Evolutionary conservation across 2,888 invertebrate genomes (phyloP).

Genomic region (Byasa hedistus): DNA sequence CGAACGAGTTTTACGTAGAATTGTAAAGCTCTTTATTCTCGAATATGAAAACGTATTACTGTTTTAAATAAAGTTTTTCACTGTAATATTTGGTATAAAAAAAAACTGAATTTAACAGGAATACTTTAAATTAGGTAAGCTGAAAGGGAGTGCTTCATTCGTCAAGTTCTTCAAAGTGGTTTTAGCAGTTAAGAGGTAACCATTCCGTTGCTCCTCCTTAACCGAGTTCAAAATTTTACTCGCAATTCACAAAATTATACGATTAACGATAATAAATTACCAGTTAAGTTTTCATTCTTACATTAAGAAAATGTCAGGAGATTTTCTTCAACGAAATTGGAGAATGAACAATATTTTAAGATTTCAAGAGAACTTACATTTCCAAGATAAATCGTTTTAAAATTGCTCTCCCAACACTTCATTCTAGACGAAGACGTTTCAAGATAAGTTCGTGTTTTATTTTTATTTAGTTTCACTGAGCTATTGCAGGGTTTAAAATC

Average conservation of each 20-base stretch:
- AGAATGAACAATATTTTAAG: slow-evolving; percentile 17
- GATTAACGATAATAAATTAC: not conserved
- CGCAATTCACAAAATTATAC: not conserved
- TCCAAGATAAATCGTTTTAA: slow-evolving; percentile 25
- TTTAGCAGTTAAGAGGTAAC: not conserved
- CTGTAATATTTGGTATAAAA: no score
- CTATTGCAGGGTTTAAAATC: not conserved
- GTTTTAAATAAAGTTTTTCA: no score
- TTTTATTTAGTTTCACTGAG: not conserved
- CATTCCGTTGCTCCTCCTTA: not conserved
- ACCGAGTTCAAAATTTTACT: not conserved
- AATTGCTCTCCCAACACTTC: slow-evolving; percentile 16
- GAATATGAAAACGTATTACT: no score
- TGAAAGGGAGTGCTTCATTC: not conserved
- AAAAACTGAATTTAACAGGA: not conserved
- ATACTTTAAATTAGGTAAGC: not conserved
- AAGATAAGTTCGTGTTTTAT: not conserved
- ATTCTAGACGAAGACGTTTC: slow-evolving; percentile 2
- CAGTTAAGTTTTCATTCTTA: not conserved
- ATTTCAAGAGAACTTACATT: slow-evolving; percentile 19
- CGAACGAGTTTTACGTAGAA: no score
- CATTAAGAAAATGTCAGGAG: not conserved
- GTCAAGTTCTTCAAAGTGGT: not conserved
- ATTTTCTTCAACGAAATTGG: slow-evolving; percentile 17
- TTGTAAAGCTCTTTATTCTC: no score